Evolutionary conservation across 2,797 vertebrate genomes (phyloP).

Genomic region (Myiotriccus ornatus): DNA sequence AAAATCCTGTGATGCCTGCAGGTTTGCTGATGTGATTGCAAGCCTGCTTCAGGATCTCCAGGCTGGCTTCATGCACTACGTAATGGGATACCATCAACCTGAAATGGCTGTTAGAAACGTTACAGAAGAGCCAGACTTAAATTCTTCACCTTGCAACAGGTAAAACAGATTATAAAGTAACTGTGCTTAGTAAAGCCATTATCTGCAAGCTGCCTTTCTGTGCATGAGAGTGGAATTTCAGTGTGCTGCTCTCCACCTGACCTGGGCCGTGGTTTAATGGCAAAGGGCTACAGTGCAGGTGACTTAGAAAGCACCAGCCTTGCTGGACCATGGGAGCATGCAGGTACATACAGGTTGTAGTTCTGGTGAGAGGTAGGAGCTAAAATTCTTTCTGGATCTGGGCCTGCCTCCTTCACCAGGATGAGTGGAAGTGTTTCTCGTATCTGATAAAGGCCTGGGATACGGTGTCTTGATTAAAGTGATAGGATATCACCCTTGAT

Average conservation of each 20-base stretch:
- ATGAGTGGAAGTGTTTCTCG: not conserved
- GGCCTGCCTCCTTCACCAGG: not conserved
- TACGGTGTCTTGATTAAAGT: not conserved
- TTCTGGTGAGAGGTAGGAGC: not conserved
- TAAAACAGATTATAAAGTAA: not conserved
- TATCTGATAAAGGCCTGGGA: not conserved
- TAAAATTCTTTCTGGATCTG: not conserved
- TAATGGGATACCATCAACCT: not conserved
- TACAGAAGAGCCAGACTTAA: not conserved
- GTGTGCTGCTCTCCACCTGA: not conserved
- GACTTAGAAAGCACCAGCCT: not conserved
- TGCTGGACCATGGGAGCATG: fast-evolving
- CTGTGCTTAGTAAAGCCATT: not conserved
- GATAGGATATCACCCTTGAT: not conserved
- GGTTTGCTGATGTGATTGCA: not conserved
- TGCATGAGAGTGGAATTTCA: not conserved
- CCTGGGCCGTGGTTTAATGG: not conserved
- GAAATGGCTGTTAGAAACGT: not conserved
- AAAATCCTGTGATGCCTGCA: not conserved
- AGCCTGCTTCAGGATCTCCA: not conserved
- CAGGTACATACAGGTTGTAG: not conserved
- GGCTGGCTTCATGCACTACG: not conserved
- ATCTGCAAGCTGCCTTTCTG: not conserved
- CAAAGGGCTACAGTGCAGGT: fast-evolving
- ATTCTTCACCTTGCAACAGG: not conserved